Conservation (phyloP, 64 coral and sea anemone species). For the Catalaphyllia jardinei region DNA sequence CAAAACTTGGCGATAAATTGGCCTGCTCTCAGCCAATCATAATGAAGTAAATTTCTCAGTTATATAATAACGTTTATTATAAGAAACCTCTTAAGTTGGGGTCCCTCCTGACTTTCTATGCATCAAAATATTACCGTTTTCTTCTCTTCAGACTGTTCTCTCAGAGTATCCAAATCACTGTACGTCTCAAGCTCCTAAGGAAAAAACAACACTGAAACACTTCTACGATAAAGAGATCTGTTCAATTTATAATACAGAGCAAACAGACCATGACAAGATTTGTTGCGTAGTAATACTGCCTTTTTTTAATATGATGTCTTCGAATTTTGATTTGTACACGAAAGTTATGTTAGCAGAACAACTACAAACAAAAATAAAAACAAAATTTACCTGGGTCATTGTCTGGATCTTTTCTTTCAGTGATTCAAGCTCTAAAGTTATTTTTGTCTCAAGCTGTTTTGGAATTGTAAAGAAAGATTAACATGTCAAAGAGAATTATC, state of each 20-base stretch:
- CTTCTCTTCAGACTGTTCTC: slow-evolving; percentile 87
- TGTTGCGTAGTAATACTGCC: no score
- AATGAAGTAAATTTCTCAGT: no score
- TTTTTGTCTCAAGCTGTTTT: slow-evolving; percentile 84
- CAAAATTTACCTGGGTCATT: slow-evolving; percentile 78
- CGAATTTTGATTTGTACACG: background rate
- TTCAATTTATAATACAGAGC: background rate
- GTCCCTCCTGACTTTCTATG: no score
- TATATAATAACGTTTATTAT: no score
- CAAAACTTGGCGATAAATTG: no score
- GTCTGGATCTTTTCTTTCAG: slow-evolving; percentile 73
- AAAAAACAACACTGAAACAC: background rate
- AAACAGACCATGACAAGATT: background rate
- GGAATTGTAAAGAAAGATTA: background rate
- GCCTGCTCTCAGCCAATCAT: no score
- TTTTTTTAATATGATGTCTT: no score
- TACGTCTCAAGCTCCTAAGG: slow-evolving; percentile 84
- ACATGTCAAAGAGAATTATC: background rate
- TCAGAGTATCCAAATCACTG: slow-evolving; percentile 80
- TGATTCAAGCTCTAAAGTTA: slow-evolving; percentile 81
- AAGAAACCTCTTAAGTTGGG: no score
- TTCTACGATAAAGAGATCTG: background rate
- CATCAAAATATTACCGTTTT: slow-evolving; percentile 48
- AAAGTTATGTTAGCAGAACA: background rate
- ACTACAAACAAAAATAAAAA: background rate